Evolutionary conservation across 1,140 invertebrate species (phyloP), one percentile per base, ranked within the genome.

Genomic region (Scaptomyza graminum): DNA sequence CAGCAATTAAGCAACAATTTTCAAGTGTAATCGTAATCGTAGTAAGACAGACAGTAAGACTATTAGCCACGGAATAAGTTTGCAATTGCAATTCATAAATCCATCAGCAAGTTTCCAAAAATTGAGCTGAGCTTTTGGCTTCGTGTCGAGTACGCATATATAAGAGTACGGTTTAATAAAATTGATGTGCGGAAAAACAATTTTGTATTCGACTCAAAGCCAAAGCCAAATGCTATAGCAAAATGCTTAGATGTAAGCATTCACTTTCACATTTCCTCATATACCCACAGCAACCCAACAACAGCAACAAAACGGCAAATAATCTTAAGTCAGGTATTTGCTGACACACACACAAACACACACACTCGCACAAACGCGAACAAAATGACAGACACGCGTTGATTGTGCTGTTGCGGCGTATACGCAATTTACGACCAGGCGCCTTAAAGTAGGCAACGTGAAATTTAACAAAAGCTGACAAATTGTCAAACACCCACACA

Each of bases 1-100:
- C 63, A 51, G 74, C 82, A 85, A 85, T 85, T 85, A 87, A 87
- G 83, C 82, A 88, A 63, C 71, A 78, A 78, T 88, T 87, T 87
- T 78, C 51, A 74, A 69, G 51, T 55, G 78, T 71, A 71, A 81
- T 61, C 68, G 78, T n/a, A n/a, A n/a, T n/a, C 55, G 25, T 31
- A 59, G 57, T 15, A 55, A 60, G 43, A 64, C 1, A 55, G 43
- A 64, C 41, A 71, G 43, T 47, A 56, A n/a, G 13, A 34, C 28
- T 6, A 28, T 28, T 28, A 39, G 34, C 34, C 9, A 9, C n/a
- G 8, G 4, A n/a, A 28, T n/a, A 44, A 47, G 18, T 57, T 50
- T 50, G 15, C 31, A n/a, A 37, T 41, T 46, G 57, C 52, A 61
- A 62, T 74, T 66, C 83, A 79, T 70, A 82, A 82, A 79, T 88